Base-by-base conservation (phyloP, 1,140 invertebrate species). In the Zelostemma sp. region DNA sequence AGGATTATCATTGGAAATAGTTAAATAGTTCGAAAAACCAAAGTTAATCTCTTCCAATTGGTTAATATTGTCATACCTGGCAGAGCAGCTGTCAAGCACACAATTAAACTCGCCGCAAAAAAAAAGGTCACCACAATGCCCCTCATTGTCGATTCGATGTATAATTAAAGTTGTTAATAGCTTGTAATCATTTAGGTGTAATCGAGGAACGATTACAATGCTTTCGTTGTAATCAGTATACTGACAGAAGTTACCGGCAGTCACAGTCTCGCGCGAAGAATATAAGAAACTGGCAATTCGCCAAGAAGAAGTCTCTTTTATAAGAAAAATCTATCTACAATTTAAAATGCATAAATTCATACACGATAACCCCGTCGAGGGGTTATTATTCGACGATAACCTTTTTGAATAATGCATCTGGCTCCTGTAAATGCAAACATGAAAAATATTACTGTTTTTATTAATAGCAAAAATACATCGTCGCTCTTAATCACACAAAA, bases 321-420 rank as follows among this genome's bases (percentile, higher is more conserved):
- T 83, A 84, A 75, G 61, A 75, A 68, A 56, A 72, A 77, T 55
- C 76, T 73, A 75, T 75, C 71, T 43, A 45, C 19, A 66, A 73
- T 64, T 73, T 77, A 64, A 72, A 73, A 75, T 71, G 66, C 60
- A 74, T 64, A 68, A 75, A 68, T 75, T 58, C 62, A 69, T 47
- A 46, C 17, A 28, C 59, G 83, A 85, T 85, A 85, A 85, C 83
- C 83, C 64, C 51, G 3, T 45, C 28, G 57, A 73, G 72, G 69
- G 74, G 67, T 73, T 77, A 73, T 75, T 73, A 73, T 55, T 70
- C 61, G 54, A 61, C 68, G 80, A 82, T 82, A 82, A 82, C 80
- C 79, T 72, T 68, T 57, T 63, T 48, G 50, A 40, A 33, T 28
- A 71, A 62, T 65, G 47, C 66, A 74, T 72, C 67, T 70, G 61